Percentiles rank a stretch among this genome's conserved stretches.
Conservation (phyloP, 1,140 invertebrate species). For the Tribolium castaneum region DNA sequence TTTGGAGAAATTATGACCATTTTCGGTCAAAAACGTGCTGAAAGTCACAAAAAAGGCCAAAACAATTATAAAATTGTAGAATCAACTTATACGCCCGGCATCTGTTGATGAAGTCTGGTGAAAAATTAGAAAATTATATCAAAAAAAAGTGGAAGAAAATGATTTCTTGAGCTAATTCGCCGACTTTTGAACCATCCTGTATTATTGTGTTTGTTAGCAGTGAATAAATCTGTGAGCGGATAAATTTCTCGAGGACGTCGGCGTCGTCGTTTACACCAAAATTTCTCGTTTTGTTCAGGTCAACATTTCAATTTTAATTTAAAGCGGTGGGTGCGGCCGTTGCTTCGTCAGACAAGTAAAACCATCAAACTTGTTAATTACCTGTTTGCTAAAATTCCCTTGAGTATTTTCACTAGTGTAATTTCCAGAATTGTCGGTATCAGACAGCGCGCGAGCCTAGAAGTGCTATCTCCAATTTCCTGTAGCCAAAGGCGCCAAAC, state of each 20-base stretch:
- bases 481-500: slow-evolving; percentile 44
- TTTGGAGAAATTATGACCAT: too few species aligned
- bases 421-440: slow-evolving; percentile 64
- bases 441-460: slow-evolving; percentile 55
- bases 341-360: slow-evolving; percentile 58
- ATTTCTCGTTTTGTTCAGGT: slow-evolving; percentile 48
- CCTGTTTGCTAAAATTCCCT: slow-evolving; percentile 63
- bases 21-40: too few species aligned
- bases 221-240: neutral
- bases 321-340: slow-evolving; percentile 43
- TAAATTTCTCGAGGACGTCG: too few species aligned
- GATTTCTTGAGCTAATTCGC: too few species aligned
- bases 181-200: too few species aligned
- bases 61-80: too few species aligned
- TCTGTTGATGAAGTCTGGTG: too few species aligned
- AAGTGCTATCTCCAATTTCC: slow-evolving; percentile 60
- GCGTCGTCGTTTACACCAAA: slow-evolving; percentile 42
- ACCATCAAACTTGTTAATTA: slow-evolving; percentile 65
- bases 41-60: too few species aligned
- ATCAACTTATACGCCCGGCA: too few species aligned
- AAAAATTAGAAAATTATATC: too few species aligned
- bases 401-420: slow-evolving; percentile 62
- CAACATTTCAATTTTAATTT: slow-evolving; percentile 62
- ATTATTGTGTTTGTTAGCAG: neutral
- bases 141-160: too few species aligned